A percentile compares a stretch with the other conserved stretches of the same genome.
Conservation (phyloP, 1,140 invertebrate species). For the Chymomyza costata region DNA sequence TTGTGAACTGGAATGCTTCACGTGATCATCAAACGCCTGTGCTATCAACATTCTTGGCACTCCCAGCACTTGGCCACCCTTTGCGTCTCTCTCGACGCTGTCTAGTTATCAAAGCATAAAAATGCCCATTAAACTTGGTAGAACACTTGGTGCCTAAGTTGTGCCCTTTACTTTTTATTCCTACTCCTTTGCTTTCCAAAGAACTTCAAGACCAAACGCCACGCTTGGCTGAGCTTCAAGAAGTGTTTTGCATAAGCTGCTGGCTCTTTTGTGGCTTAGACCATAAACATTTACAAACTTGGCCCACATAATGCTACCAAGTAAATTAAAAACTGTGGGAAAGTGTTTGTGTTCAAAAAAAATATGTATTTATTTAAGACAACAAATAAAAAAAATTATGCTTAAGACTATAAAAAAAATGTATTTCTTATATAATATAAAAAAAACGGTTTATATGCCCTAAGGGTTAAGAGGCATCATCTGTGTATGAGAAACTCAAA, state of each 20-base stretch:
- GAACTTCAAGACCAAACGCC: conserved; percentile 21
- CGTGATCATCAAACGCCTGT: too few species aligned
- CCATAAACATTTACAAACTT: too few species aligned
- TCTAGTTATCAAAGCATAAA: conserved; percentile 57
- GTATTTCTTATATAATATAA: too few species aligned
- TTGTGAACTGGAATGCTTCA: too few species aligned
- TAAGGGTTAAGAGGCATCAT: conserved; percentile 27
- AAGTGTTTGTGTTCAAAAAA: not conserved
- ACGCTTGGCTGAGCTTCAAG: conserved; percentile 41
- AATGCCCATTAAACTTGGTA: conserved; percentile 56
- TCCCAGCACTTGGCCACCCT: too few species aligned
- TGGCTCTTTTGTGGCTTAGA: conserved; percentile 36
- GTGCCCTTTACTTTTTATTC: conserved; percentile 6
- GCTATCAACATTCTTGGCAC: too few species aligned
- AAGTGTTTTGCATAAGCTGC: conserved; percentile 52
- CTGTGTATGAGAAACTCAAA: conserved; percentile 53
- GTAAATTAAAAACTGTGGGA: conserved; percentile 12
- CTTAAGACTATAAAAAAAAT: conserved; percentile 36
- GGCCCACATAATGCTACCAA: too few species aligned
- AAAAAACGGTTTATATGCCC: not conserved
- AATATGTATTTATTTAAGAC: conserved; percentile 28
- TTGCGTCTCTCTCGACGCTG: conserved; percentile 3
- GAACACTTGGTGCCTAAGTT: too few species aligned
- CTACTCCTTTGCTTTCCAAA: too few species aligned
- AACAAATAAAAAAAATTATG: conserved; percentile 26